A percentile compares a stretch with the other conserved stretches of the same genome.
These are phyloP conservation scores for Euthynnus affinis DNA, from an alignment of 2,797 vertebrate genomes.

Conservation along the genomic window DNA sequence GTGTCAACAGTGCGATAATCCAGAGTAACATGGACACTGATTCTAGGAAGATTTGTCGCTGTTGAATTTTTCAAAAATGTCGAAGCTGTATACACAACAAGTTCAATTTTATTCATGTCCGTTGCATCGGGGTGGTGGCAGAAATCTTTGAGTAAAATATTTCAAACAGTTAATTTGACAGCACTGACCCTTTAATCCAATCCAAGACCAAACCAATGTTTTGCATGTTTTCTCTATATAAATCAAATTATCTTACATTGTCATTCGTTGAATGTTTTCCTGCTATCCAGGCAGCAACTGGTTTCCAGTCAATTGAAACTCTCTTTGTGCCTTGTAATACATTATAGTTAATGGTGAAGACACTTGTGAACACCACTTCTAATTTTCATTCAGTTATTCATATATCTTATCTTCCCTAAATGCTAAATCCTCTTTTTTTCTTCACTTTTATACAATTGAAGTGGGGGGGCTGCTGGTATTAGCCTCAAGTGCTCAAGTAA, in stretches of 20 bases:
- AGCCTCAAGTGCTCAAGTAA: conserved; percentile 13
- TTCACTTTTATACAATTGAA: not conserved
- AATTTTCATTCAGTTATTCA: not conserved
- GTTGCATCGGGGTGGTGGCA: too few relatives aligned
- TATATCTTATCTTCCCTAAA: not conserved
- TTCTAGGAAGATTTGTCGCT: not conserved
- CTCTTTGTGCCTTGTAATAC: not conserved
- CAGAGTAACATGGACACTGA: too few relatives aligned
- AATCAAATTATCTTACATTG: not conserved
- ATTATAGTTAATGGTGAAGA: not conserved
- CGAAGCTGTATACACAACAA: not conserved
- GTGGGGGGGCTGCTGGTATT: conserved; percentile 4
- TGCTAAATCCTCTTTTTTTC: conserved; percentile 3
- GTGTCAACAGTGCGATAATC: not conserved
- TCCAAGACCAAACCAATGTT: not conserved
- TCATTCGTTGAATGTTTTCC: not conserved
- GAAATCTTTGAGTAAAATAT: not conserved
- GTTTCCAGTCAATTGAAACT: not conserved
- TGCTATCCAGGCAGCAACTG: not conserved
- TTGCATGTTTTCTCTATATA: not conserved
- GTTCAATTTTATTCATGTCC: not conserved
- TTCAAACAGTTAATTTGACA: not conserved
- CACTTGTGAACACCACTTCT: not conserved
- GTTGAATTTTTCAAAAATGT: not conserved
- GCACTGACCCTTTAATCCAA: not conserved